Conservation (phyloP, 2,888 invertebrate species). For the Entomobrya multifasciata region DNA sequence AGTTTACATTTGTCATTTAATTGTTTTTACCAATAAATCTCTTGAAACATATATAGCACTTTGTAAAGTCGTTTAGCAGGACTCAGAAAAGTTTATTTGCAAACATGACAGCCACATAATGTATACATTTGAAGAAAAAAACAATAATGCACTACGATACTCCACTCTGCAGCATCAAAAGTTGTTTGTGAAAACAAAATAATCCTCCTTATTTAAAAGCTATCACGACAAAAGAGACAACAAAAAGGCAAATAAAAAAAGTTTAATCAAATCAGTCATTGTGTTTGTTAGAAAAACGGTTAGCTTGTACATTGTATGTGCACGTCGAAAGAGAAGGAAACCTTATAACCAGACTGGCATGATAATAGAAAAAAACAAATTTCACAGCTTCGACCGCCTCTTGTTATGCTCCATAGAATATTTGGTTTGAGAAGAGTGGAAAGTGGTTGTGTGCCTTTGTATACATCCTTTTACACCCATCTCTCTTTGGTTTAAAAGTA, state of each 20-base stretch:
- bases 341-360: too few relatives aligned
- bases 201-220: neutral
- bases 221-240: neutral
- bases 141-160: too few relatives aligned
- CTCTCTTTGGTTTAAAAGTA: neutral
- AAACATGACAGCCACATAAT: neutral
- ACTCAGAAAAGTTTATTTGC: constrained; percentile 19
- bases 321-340: neutral
- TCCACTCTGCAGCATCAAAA: too few relatives aligned
- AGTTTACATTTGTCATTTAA: neutral
- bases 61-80: too few relatives aligned
- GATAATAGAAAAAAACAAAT: neutral
- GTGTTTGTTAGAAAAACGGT: neutral
- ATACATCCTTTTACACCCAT: too few relatives aligned
- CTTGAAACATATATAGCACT: too few relatives aligned
- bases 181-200: neutral
- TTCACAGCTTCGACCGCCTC: neutral
- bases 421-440: neutral
- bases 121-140: too few relatives aligned
- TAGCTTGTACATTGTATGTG: neutral
- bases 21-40: constrained; percentile 40
- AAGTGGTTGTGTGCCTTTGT: too few relatives aligned
- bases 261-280: neutral
- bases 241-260: neutral
- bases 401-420: constrained; percentile 12